Percentiles rank a stretch among this genome's conserved stretches.
Conservation (phyloP, 2,797 vertebrate species). For the Melanotaenia maccullochi region DNA sequence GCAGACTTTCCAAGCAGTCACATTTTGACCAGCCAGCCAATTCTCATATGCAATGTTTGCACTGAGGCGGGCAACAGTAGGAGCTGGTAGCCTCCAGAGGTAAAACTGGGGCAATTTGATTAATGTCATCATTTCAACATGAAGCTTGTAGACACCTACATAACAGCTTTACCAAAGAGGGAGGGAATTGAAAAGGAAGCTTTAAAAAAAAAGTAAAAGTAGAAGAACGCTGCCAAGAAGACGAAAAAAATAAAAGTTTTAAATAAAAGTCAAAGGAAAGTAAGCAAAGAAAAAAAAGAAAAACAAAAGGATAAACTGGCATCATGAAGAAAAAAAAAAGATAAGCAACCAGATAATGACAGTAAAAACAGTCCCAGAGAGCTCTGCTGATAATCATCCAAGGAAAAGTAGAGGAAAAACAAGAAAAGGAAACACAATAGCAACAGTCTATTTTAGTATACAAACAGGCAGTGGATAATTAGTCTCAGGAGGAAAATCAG, state of each 20-base stretch:
- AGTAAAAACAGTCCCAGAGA: conserved; percentile 32
- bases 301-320: neutral
- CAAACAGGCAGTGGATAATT: conserved; percentile 71
- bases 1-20: conserved; percentile 18
- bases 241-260: neutral
- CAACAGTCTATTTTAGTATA: conserved; percentile 57
- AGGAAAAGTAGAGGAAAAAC: conserved; percentile 36
- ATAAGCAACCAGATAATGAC: conserved; percentile 12
- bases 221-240: neutral
- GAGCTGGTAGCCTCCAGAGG: conserved; percentile 31
- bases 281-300: neutral
- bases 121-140: conserved; percentile 64
- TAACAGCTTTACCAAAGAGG: conserved; percentile 35
- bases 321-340: conserved; percentile 6
- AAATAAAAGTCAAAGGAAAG: neutral
- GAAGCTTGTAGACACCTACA: conserved; percentile 40
- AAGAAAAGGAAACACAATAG: conserved; percentile 40
- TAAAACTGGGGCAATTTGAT: conserved; percentile 74
- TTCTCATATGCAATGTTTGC: conserved; percentile 36
- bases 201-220: neutral
- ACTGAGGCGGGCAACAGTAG: conserved; percentile 30
- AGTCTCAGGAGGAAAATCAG: conserved; percentile 70
- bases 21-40: conserved; percentile 42
- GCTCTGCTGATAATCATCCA: conserved; percentile 42
- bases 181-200: conserved; percentile 1